These are phyloP conservation scores for Halcyon smyrnensis DNA, from an alignment of 2,797 vertebrate genomes.

Conservation along the genomic window DNA sequence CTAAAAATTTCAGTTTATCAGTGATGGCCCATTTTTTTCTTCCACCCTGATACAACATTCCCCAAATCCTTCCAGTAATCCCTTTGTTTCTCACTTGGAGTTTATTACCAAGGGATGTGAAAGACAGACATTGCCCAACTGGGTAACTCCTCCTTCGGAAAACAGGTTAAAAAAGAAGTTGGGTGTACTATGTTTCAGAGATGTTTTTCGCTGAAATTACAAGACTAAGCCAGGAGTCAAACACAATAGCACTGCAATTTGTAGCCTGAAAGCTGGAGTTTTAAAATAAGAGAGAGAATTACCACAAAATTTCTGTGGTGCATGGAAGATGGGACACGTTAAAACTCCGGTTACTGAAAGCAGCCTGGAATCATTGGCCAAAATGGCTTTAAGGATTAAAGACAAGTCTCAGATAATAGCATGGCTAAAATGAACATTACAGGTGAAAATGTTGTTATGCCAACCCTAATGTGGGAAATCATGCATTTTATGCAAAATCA, in stretches of 20 bases:
- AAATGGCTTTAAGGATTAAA: not conserved
- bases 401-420: not conserved
- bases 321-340: not conserved
- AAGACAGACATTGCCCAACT: not conserved
- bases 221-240: not conserved
- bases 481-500: not conserved
- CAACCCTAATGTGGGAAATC: not conserved
- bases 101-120: not conserved
- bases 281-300: not conserved
- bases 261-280: not conserved
- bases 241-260: not conserved
- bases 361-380: not conserved
- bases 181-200: not conserved
- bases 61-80: not conserved
- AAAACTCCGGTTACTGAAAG: not conserved
- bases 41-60: fast-evolving
- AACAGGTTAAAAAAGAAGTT: not conserved
- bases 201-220: not conserved
- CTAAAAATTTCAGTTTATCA: not conserved
- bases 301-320: not conserved
- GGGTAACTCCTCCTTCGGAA: not conserved
- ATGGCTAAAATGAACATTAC: not conserved
- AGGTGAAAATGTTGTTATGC: not conserved
- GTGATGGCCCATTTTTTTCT: not conserved
- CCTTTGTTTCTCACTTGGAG: not conserved